Percentiles rank a stretch among this genome's conserved stretches.
Evolutionary conservation across 2,888 invertebrate species (phyloP).

Genomic region (Drosophila austrosaltans): DNA sequence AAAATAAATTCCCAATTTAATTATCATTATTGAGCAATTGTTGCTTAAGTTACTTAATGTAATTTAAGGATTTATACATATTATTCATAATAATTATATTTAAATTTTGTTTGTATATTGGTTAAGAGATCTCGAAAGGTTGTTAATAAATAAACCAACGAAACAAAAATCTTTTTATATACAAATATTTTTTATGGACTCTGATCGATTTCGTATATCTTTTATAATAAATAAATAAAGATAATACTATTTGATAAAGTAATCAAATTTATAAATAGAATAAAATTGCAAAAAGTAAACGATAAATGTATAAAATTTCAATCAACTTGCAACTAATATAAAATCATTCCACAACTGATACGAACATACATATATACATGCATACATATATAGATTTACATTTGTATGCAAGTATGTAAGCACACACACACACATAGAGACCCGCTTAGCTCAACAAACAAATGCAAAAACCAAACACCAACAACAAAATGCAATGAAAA

Average conservation of each 20-base stretch:
- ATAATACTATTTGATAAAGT: not conserved
- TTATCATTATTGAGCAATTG: too few species aligned
- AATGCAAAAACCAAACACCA: constrained; percentile 59
- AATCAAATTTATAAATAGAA: not conserved
- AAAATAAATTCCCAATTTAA: too few species aligned
- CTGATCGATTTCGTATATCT: too few species aligned
- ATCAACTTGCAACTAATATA: constrained; percentile 2
- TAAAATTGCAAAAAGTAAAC: not conserved
- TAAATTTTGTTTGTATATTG: too few species aligned
- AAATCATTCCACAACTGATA: not conserved
- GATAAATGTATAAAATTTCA: not conserved
- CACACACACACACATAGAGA: not conserved
- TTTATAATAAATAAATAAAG: not conserved
- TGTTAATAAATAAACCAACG: too few species aligned
- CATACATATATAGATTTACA: not conserved
- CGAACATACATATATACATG: not conserved
- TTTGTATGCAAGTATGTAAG: not conserved
- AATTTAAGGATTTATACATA: too few species aligned
- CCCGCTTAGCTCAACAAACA: constrained; percentile 38
- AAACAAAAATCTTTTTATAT: too few species aligned
- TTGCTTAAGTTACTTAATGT: too few species aligned
- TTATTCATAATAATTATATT: too few species aligned
- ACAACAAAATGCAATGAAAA: constrained; percentile 17
- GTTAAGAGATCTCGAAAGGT: too few species aligned
- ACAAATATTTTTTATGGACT: too few species aligned